These are phyloP conservation scores for Tringa solitaria DNA, from an alignment of 2,113 vertebrate species.

Conservation along the genomic window DNA sequence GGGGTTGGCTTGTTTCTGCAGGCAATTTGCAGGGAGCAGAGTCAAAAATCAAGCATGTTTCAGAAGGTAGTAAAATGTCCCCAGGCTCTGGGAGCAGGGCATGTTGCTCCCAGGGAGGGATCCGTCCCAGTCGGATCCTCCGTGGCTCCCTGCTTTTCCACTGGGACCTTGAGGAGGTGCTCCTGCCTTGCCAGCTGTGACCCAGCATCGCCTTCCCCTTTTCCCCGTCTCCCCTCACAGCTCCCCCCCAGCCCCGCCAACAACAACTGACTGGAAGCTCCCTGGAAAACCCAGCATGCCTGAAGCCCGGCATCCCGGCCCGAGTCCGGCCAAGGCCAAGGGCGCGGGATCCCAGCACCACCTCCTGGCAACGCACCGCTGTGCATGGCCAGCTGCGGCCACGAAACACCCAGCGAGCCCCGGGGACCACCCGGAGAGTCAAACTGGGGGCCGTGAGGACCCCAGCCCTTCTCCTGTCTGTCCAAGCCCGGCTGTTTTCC, in stretches of 20 bases:
- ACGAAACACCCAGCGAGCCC: neutral
- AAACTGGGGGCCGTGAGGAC: accelerated
- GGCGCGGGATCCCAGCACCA: constrained; percentile 45
- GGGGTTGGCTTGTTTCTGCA: neutral
- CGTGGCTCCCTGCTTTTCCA: neutral
- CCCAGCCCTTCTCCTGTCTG: accelerated
- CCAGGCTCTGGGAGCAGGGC: neutral
- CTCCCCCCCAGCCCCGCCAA: no score
- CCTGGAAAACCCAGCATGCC: neutral
- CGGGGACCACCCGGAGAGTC: neutral
- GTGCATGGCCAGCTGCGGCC: neutral
- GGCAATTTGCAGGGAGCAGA: neutral
- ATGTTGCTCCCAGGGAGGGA: accelerated
- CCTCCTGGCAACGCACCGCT: constrained; percentile 5
- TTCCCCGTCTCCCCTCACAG: neutral
- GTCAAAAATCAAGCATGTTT: neutral
- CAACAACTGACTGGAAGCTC: accelerated
- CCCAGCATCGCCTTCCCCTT: neutral
- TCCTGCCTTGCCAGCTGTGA: neutral
- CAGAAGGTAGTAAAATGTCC: neutral
- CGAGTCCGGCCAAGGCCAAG: neutral
- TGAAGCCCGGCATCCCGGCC: neutral
- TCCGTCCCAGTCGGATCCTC: neutral
- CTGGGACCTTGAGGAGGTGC: neutral
- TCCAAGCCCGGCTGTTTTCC: neutral